A percentile compares a stretch with the other conserved stretches of the same genome.
phyloP scores from a whole-genome alignment of 2,113 vertebrate genomes.

The Glaucomys volans region DNA sequence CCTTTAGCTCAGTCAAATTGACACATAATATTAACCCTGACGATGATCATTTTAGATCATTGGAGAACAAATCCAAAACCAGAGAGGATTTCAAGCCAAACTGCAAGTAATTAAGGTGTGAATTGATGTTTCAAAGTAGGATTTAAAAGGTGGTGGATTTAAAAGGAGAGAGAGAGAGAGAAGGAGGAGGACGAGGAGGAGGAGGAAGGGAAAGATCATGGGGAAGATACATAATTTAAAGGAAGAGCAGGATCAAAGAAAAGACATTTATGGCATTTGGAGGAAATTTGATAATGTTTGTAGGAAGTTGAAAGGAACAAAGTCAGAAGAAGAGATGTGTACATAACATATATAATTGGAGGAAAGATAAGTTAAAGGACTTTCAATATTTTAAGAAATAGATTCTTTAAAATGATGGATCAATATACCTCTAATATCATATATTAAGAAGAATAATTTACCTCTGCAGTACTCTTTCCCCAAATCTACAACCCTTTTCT shows the following conservation, averaged over 20 bases:
- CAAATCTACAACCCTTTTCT: background rate
- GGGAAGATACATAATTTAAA: background rate
- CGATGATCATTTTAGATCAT: background rate
- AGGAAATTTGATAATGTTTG: background rate
- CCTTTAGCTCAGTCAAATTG: background rate
- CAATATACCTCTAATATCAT: background rate
- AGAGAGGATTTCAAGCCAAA: background rate
- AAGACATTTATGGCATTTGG: background rate
- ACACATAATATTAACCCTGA: background rate
- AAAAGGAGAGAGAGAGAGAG: no score
- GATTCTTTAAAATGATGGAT: background rate
- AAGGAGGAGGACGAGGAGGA: no score
- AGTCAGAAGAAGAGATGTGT: background rate
- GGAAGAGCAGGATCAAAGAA: background rate
- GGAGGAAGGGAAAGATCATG: background rate
- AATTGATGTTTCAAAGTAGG: background rate
- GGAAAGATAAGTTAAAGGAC: background rate
- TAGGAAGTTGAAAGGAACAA: background rate
- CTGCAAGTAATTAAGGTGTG: background rate
- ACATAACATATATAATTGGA: background rate
- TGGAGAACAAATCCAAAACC: background rate
- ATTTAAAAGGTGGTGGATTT: no score
- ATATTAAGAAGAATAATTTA: background rate
- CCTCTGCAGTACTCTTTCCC: background rate
- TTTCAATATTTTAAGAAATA: background rate